Evolutionary conservation across 2,888 invertebrate genomes (phyloP).

Genomic region (Sepioteuthis lessoniana): DNA sequence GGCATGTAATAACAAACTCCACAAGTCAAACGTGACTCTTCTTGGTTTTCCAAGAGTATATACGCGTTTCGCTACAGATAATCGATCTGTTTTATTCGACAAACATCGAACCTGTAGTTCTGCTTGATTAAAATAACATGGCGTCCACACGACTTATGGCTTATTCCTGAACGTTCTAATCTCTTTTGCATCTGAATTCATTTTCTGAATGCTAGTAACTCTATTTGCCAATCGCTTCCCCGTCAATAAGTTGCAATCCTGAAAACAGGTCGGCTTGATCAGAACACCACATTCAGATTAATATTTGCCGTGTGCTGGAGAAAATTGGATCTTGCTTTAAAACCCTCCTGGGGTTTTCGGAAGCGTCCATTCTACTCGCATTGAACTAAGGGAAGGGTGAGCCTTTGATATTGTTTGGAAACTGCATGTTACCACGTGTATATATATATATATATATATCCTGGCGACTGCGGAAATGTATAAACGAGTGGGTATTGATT

Average conservation of each 20-base stretch:
- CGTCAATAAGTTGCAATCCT: not conserved
- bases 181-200: not conserved
- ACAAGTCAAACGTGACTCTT: not conserved
- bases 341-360: not conserved
- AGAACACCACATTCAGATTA: not conserved
- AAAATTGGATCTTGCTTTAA: not conserved
- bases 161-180: not conserved
- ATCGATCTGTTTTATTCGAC: not conserved
- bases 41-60: not conserved
- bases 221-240: not conserved
- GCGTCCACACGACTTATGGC: not conserved
- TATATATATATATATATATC: not conserved
- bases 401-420: not conserved
- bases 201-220: not conserved
- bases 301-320: not conserved
- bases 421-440: not conserved
- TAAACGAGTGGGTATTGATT: not conserved
- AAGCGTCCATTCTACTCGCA: not conserved
- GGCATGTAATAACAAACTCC: not conserved
- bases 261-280: not conserved
- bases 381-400: not conserved
- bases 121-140: slow-evolving; percentile 1
- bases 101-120: not conserved
- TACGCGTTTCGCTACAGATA: not conserved
- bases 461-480: not conserved